Evolutionary conservation across 2,888 invertebrate genomes (phyloP).

Genomic region (Dicroscelio sp.): DNA sequence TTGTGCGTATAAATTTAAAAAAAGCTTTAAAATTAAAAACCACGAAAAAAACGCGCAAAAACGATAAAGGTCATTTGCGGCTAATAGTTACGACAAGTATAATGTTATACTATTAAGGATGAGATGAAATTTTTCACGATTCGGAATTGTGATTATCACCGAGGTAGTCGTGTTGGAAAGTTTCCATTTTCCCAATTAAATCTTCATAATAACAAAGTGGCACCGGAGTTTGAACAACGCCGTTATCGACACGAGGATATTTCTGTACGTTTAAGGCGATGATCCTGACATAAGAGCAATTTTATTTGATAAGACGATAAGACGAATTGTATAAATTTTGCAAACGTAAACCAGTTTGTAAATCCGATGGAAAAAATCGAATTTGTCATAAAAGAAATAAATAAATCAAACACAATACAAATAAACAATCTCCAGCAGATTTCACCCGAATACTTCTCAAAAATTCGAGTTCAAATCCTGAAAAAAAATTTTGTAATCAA

Average conservation of each 20-base stretch:
- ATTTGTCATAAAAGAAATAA: too few species aligned
- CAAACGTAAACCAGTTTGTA: conserved; percentile 28
- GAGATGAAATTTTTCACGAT: conserved; percentile 26
- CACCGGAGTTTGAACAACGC: conserved; percentile 23
- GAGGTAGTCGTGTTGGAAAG: conserved; percentile 32
- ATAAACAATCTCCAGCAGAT: too few species aligned
- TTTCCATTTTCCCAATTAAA: conserved; percentile 54
- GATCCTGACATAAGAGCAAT: conserved; percentile 33
- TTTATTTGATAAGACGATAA: conserved; percentile 61
- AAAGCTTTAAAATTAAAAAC: not conserved
- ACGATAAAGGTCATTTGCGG: not conserved
- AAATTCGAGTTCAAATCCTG: too few species aligned
- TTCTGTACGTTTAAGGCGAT: conserved; percentile 37
- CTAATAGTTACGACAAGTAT: not conserved
- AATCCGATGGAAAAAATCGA: too few species aligned
- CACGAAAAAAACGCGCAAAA: not conserved
- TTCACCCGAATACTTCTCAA: too few species aligned
- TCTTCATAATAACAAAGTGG: conserved; percentile 23
- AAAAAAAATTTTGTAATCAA: too few species aligned
- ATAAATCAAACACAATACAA: too few species aligned
- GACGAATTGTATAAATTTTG: conserved; percentile 50
- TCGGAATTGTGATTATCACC: conserved; percentile 31
- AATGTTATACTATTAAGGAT: not conserved
- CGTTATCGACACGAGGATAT: conserved; percentile 21
- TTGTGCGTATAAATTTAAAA: too few species aligned